These are phyloP conservation scores for Scarus forsteni DNA, from an alignment of 2,797 vertebrate species.

Conservation along the genomic window DNA sequence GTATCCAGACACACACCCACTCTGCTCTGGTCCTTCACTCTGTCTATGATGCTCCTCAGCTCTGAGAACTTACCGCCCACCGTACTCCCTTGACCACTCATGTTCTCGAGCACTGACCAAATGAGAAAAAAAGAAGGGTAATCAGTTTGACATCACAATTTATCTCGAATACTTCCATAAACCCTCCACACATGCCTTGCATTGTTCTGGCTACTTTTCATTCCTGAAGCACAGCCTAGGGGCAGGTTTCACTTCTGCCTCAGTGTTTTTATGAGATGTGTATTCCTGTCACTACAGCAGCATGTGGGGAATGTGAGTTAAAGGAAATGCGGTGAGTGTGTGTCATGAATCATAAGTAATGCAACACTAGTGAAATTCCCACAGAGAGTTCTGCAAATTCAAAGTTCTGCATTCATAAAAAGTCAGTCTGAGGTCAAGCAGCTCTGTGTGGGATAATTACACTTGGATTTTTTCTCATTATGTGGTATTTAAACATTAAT, in stretches of 20 bases:
- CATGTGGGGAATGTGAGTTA: slow-evolving; percentile 11
- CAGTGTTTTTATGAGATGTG: background rate
- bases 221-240: slow-evolving; percentile 3
- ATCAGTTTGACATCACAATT: background rate
- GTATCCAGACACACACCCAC: slow-evolving; percentile 86
- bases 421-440: slow-evolving; percentile 13
- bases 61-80: slow-evolving; percentile 84
- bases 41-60: slow-evolving; percentile 84
- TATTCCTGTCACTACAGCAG: slow-evolving; percentile 11
- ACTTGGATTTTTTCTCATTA: background rate
- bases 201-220: background rate
- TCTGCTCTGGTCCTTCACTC: slow-evolving; percentile 83
- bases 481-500: background rate
- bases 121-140: background rate
- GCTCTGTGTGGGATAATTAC: background rate
- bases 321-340: slow-evolving; percentile 2
- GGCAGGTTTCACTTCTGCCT: background rate
- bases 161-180: background rate
- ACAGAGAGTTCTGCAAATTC: slow-evolving; percentile 5
- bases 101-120: slow-evolving; percentile 85
- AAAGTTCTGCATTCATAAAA: background rate
- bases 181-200: background rate
- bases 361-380: background rate
- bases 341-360: slow-evolving; percentile 12
- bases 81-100: slow-evolving; percentile 87